phyloP scores from a whole-genome alignment of 2,113 vertebrate species.

The Lepus europaeus region DNA sequence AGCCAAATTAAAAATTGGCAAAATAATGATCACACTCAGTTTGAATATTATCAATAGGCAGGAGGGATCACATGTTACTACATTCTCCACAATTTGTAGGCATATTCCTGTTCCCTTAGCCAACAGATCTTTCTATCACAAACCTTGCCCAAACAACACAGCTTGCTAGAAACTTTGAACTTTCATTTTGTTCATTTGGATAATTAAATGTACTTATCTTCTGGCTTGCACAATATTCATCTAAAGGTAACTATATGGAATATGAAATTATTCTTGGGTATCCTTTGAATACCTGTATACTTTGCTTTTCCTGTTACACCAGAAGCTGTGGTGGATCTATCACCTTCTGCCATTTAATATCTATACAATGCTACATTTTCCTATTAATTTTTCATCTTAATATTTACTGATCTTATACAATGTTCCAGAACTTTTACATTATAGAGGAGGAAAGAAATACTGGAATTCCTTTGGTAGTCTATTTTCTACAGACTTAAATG shows the following conservation, averaged over 20 bases:
- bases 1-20: not conserved
- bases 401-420: not conserved
- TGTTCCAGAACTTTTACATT: not conserved
- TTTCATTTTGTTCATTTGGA: not conserved
- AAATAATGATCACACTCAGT: not conserved
- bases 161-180: not conserved
- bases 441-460: not conserved
- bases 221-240: not conserved
- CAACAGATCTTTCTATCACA: not conserved
- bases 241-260: not conserved
- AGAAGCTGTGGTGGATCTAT: not conserved
- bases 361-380: not conserved
- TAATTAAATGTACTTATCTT: not conserved
- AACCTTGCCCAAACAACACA: not conserved
- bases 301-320: not conserved
- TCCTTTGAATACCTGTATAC: not conserved
- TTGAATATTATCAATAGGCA: not conserved
- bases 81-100: not conserved
- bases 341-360: not conserved
- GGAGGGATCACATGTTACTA: not conserved
- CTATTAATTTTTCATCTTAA: not conserved
- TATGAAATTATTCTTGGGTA: not conserved
- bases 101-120: not conserved
- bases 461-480: not conserved
- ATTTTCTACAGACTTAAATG: not conserved